Percentiles rank a stretch among this genome's conserved stretches.
Evolutionary conservation across 1,140 invertebrate species (phyloP).

Genomic region (Teleogryllus occipitalis): DNA sequence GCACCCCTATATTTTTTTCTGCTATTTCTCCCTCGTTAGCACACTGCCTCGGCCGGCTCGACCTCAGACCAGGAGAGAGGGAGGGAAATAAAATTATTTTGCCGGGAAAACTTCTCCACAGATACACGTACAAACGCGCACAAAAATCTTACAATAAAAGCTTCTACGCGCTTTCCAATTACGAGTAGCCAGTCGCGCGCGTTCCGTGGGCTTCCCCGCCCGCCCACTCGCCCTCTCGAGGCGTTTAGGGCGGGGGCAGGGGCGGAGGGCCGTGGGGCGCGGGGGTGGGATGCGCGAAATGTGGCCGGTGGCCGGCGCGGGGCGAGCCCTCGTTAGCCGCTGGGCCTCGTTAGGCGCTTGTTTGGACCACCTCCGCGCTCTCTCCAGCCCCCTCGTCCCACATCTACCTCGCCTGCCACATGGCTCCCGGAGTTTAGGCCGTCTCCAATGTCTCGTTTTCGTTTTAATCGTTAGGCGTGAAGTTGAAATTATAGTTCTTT

Average conservation of each 20-base stretch:
- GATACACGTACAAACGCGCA: not conserved
- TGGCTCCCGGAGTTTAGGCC: too few relatives aligned
- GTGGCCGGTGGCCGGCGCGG: too few relatives aligned
- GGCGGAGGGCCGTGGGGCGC: not conserved
- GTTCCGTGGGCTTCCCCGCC: not conserved
- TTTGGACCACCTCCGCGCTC: not conserved
- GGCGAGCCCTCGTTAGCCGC: too few relatives aligned
- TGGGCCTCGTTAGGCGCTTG: not conserved
- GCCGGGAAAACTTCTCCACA: not conserved
- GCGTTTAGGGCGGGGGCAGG: not conserved
- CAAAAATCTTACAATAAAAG: not conserved
- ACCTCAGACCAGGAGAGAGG: too few relatives aligned
- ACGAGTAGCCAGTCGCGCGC: not conserved
- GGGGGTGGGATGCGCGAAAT: not conserved
- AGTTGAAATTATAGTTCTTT: too few relatives aligned
- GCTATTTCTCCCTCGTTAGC: too few relatives aligned
- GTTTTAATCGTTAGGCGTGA: too few relatives aligned
- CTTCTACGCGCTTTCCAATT: not conserved
- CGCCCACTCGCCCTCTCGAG: not conserved
- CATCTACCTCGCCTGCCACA: too few relatives aligned
- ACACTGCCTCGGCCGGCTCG: too few relatives aligned
- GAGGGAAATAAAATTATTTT: not conserved
- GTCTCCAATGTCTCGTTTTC: not conserved
- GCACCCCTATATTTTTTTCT: not conserved
- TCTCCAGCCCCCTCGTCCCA: too few relatives aligned